Percentiles rank a stretch among this genome's conserved stretches.
phyloP scores from a whole-genome alignment of 2,888 invertebrate species.

The Scaptomyza cyrtandrae region DNA sequence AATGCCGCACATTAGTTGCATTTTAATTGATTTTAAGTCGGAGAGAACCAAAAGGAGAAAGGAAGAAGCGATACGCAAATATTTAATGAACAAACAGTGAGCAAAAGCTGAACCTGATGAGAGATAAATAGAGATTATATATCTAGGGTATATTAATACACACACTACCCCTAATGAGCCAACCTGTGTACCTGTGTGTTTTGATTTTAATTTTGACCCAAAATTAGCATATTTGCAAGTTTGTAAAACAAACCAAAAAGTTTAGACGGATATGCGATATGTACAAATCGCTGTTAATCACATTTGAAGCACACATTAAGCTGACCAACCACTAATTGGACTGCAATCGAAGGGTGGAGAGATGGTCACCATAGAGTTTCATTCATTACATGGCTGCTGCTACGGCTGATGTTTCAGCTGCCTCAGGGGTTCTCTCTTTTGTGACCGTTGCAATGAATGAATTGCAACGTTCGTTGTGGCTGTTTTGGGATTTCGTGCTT shows the following conservation, averaged over 20 bases:
- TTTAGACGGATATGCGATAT: slow-evolving; percentile 1
- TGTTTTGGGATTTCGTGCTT: slow-evolving; percentile 1
- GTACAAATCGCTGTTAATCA: slow-evolving; percentile 71
- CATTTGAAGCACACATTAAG: slow-evolving; percentile 74
- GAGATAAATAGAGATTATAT: neutral
- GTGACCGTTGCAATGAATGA: slow-evolving; percentile 23
- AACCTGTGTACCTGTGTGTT: slow-evolving; percentile 28
- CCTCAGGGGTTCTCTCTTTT: slow-evolving; percentile 14
- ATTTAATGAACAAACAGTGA: slow-evolving; percentile 43
- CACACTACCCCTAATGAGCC: slow-evolving; percentile 20
- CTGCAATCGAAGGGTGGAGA: neutral
- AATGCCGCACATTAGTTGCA: slow-evolving; percentile 69
- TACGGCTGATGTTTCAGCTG: neutral
- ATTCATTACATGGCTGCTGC: slow-evolving; percentile 29
- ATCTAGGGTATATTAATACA: neutral
- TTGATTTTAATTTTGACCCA: slow-evolving; percentile 55
- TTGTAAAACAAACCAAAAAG: slow-evolving; percentile 37
- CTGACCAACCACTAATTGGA: slow-evolving; percentile 48
- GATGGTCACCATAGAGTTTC: neutral
- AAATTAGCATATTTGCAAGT: slow-evolving; percentile 67
- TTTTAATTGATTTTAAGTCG: slow-evolving; percentile 71
- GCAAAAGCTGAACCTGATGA: too few species aligned
- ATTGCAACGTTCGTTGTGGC: slow-evolving; percentile 39
- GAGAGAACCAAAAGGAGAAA: neutral
- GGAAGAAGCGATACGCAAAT: slow-evolving; percentile 17